phyloP scores from a whole-genome alignment of 2,113 vertebrate species.

The Theristicus caerulescens region DNA sequence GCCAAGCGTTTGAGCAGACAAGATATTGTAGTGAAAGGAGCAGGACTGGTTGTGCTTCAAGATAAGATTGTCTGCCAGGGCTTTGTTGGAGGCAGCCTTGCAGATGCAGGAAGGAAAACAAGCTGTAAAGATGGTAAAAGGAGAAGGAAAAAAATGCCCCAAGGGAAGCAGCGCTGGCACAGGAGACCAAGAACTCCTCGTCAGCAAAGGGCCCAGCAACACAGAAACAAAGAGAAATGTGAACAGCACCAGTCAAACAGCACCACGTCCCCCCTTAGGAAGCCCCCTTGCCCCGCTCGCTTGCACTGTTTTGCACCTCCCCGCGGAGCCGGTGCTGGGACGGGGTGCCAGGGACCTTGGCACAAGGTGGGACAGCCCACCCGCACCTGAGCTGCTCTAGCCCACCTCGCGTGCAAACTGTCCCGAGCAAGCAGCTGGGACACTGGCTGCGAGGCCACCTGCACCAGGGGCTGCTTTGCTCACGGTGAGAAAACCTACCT shows the following conservation, averaged over 20 bases:
- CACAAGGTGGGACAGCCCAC: neutral
- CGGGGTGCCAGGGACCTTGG: neutral
- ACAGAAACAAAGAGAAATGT: neutral
- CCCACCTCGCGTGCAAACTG: neutral
- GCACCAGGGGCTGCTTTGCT: neutral
- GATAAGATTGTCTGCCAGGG: conserved; percentile 49
- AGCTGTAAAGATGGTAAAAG: conserved; percentile 27
- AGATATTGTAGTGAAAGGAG: neutral
- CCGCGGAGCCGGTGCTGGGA: neutral
- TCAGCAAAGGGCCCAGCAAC: neutral
- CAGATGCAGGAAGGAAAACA: conserved; percentile 48
- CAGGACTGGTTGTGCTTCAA: neutral
- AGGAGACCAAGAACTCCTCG: neutral
- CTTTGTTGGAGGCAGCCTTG: conserved; percentile 32
- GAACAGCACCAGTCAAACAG: neutral
- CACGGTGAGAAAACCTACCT: neutral
- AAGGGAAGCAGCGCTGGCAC: neutral
- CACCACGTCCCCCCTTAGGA: neutral
- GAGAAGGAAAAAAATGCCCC: neutral
- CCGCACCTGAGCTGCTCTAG: neutral
- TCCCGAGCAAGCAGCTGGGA: neutral
- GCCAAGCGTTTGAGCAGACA: neutral
- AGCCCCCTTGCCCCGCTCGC: rapidly evolving
- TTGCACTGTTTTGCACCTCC: neutral
- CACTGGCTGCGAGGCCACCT: neutral